Base-by-base conservation (phyloP, 2,888 invertebrate species). In the Vannuccia rotundouncinata region DNA sequence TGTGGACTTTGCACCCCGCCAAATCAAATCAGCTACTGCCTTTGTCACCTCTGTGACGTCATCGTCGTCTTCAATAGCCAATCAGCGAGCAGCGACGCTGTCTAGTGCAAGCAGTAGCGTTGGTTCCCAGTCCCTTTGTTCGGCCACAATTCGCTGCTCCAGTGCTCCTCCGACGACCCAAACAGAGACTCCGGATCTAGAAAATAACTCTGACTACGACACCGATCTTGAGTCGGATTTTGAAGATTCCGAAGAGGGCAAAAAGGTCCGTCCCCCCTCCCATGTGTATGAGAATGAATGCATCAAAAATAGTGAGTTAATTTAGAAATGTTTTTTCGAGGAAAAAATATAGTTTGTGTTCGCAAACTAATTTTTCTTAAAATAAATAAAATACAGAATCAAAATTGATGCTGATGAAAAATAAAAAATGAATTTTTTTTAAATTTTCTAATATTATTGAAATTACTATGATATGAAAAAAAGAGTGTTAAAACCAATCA, bases 151-250 rank as follows among this genome's bases (percentile, higher is more conserved):
- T 5, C 45, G 45, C 45, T 45, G 45, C 17, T 45, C 45, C 10
- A 45, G 45, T 45, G 45, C 45, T 13, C 45, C 45, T 5, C 17
- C 45, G 17, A 45, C 45, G 10, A 13, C 45, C 10, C 10, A 45
- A 45, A 45, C 10, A 45, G 45, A 13, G 45, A 17, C 45, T 5
- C 10, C 10, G 5, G 45, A 45, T 17, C 45, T 13, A 17, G 45
- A 17, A 17, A 45, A 45, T 17, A 45, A 45, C 45, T 45, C 45
- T 17, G 74, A 73, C 74, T 73, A 73, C 22, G 74, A 73, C 22
- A 73, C 74, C 10, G 74, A 73, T 22, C 74, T 73, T 73, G 74
- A 73, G 74, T 22, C 22, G 22, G 74, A 73, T 73, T 73, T 73
- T 22, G 74, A 73, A 22, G 74, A 73, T 73, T 5, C 5, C 10